A percentile compares a stretch with the other conserved stretches of the same genome.
phyloP scores from a whole-genome alignment of 2,113 vertebrate genomes.

The Sphaerodactylus townsendi region DNA sequence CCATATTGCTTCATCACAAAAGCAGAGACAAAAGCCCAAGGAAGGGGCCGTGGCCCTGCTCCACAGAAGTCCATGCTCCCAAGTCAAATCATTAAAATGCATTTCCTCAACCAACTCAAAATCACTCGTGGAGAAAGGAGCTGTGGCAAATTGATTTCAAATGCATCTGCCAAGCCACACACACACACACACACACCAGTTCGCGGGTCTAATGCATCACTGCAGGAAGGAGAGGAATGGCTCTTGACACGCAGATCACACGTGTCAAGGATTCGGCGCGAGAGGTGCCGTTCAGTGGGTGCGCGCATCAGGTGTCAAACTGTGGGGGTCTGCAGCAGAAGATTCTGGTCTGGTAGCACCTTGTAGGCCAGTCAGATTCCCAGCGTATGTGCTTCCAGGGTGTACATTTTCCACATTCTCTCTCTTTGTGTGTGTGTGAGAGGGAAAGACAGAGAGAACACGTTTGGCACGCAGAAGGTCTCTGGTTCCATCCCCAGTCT shows the following conservation, averaged over 20 bases:
- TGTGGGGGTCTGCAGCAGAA: too few species aligned
- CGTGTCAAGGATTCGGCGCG: constrained; percentile 28
- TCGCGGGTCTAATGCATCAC: neutral
- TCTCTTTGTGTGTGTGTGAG: too few species aligned
- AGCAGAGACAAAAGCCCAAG: neutral
- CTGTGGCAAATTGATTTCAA: constrained; percentile 45
- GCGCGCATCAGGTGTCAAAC: too few species aligned
- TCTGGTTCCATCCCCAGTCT: too few species aligned
- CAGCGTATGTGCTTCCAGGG: too few species aligned
- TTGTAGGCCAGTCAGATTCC: too few species aligned
- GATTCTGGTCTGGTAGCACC: too few species aligned
- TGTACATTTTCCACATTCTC: too few species aligned
- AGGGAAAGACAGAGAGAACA: too few species aligned
- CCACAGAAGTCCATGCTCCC: neutral
- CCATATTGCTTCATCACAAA: fast-evolving
- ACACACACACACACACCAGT: too few species aligned
- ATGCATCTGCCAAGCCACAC: constrained; percentile 19
- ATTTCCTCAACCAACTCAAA: neutral
- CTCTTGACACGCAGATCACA: constrained; percentile 59
- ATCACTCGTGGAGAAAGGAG: constrained; percentile 20
- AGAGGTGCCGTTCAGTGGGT: neutral
- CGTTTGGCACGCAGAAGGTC: too few species aligned
- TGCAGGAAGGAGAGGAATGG: constrained; percentile 54
- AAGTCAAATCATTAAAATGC: constrained; percentile 20
- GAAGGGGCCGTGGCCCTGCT: fast-evolving